phyloP scores from a whole-genome alignment of 1,140 invertebrate species.

The Ctenoplectra terminalis region DNA sequence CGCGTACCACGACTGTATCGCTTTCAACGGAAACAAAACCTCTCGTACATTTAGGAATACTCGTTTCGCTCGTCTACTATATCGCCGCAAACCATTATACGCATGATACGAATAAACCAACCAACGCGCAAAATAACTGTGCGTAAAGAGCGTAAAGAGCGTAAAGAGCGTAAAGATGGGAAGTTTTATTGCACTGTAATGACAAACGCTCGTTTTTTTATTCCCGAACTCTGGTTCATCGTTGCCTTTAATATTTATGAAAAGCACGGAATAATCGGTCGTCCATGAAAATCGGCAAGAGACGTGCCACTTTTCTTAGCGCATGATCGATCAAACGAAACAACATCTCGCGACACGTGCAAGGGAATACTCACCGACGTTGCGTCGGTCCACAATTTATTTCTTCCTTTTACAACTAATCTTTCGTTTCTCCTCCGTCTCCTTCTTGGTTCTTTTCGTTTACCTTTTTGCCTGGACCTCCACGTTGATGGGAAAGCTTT shows the following conservation, averaged over 20 bases:
- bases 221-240: background rate
- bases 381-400: background rate
- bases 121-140: background rate
- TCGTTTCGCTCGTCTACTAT: too few species aligned
- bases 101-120: background rate
- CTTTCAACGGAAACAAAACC: background rate
- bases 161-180: too few species aligned
- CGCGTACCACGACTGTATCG: background rate
- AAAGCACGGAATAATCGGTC: background rate
- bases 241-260: background rate
- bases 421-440: background rate
- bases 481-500: slow-evolving; percentile 50
- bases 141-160: too few species aligned
- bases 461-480: slow-evolving; percentile 5
- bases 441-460: background rate
- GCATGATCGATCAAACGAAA: slow-evolving; percentile 60
- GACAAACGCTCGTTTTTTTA: background rate
- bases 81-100: too few species aligned
- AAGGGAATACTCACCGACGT: slow-evolving; percentile 39
- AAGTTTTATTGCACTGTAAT: too few species aligned
- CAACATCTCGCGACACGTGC: slow-evolving; percentile 27
- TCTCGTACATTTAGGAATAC: background rate
- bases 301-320: slow-evolving; percentile 28
- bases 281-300: slow-evolving; percentile 28
- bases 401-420: slow-evolving; percentile 12